These are phyloP conservation scores for Drosophila erecta DNA, from an alignment of 1,140 invertebrate species.

Conservation along the genomic window DNA sequence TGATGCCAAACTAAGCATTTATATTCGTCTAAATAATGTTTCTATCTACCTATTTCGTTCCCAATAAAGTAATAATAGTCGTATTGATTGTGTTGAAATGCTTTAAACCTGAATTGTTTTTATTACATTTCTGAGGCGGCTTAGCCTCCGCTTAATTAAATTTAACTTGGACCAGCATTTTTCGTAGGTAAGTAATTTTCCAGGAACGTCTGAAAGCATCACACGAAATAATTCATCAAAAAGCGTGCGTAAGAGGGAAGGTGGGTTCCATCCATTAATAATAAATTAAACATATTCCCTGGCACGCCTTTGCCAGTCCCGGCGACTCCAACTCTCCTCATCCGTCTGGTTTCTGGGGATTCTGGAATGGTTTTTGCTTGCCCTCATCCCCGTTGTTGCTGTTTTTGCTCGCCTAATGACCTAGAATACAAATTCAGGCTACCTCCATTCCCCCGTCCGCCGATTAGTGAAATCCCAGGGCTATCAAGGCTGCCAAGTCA, in stretches of 20 bases:
- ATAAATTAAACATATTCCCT: conserved; percentile 70
- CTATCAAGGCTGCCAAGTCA: conserved; percentile 62
- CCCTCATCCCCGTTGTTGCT: background rate
- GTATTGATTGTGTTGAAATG: too few relatives aligned
- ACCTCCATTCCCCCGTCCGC: conserved; percentile 9
- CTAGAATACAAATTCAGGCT: conserved; percentile 42
- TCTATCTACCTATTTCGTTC: background rate
- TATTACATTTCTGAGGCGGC: background rate
- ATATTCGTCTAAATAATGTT: background rate
- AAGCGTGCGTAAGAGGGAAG: conserved; percentile 10
- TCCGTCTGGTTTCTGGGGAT: background rate
- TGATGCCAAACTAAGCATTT: background rate
- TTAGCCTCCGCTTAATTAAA: background rate
- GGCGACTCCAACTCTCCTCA: background rate
- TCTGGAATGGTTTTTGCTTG: conserved; percentile 27
- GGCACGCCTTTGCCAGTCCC: conserved; percentile 37
- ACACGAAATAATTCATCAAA: conserved; percentile 57
- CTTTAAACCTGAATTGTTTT: too few relatives aligned
- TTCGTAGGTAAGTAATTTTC: conserved; percentile 6
- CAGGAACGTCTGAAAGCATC: conserved; percentile 28
- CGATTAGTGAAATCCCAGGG: conserved; percentile 55
- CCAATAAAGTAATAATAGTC: background rate
- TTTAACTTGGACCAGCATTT: background rate
- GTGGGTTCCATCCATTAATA: conserved; percentile 59
- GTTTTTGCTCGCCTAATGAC: conserved; percentile 61